Evolutionary conservation across 2,888 invertebrate species (phyloP).

Genomic region (Hirtodrosophila histrioides): DNA sequence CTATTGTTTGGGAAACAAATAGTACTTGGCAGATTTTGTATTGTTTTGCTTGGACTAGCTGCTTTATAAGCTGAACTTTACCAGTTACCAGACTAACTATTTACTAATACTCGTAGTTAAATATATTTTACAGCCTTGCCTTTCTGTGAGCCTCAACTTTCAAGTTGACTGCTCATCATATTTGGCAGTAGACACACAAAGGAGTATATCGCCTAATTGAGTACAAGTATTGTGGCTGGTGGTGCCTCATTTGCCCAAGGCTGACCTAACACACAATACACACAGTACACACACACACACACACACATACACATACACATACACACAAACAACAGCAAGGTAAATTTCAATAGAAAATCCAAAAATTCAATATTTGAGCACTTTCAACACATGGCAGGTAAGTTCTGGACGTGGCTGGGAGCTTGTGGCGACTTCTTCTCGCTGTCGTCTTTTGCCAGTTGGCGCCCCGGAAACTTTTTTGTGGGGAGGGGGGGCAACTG

Average conservation of each 20-base stretch:
- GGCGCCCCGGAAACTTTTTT: conserved; percentile 63
- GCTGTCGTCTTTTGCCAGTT: conserved; percentile 72
- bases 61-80: no score
- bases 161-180: background rate
- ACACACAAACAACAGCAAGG: conserved; percentile 1
- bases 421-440: conserved; percentile 18
- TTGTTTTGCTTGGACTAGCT: background rate
- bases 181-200: conserved; percentile 14
- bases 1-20: no score
- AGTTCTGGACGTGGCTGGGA: conserved; percentile 31
- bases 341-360: conserved; percentile 73
- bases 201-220: conserved; percentile 64
- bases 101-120: no score
- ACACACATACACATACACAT: conserved; percentile 3
- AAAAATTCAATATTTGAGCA: conserved; percentile 79
- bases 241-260: conserved; percentile 66
- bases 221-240: conserved; percentile 53
- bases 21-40: background rate
- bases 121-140: conserved; percentile 23
- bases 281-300: conserved; percentile 4
- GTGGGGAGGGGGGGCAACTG: conserved; percentile 21
- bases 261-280: conserved; percentile 44
- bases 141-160: conserved; percentile 7
- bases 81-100: no score
- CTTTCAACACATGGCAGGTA: conserved; percentile 43